Base-by-base conservation (phyloP, 1,140 invertebrate species). In the Drosophila leontia region DNA sequence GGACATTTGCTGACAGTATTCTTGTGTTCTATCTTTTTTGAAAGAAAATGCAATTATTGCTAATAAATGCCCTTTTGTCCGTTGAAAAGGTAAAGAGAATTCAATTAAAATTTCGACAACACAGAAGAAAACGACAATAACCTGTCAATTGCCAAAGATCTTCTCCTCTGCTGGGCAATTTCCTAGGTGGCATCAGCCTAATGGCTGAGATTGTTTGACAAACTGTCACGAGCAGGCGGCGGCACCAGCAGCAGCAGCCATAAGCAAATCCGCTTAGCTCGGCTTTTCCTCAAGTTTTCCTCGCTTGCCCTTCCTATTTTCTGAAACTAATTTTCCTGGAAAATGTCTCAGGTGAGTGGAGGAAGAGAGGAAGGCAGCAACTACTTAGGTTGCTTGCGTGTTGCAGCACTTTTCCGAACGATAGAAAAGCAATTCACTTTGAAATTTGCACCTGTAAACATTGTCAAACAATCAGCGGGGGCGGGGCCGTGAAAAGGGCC, bases 401-500 rank as follows among this genome's bases (percentile, higher is more conserved):
- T 65, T 88, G 81, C 78, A 90, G 85, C 85, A 88, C 84, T 88
- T 88, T 88, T 88, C 85, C 85, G 62, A 88, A 65, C 85, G 85
- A 88, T 88, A 88, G 85, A 88, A 88, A 88, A 88, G 85, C 85
- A 88, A 88, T 88, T 90, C 85, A 88, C 85, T 88, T 88, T 88
- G 85, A 88, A 88, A 88, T 88, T 88, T 88, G 85, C 85, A 88
- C 85, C 85, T 88, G 85, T 90, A 88, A 88, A 88, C 85, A 88
- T 85, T 90, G 85, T 90, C 84, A 88, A 90, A 71, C 83, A 87
- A 82, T 65, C 60, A 44, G 62, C 58, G 76, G 76, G 61, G 71
- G n/a, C 34, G 15, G 42, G 59, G 39, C 19, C 29, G 7, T 32
- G 29, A 51, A 51, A 32, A 51, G 48, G 35, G 8, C 19, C n/a